A percentile compares a stretch with the other conserved stretches of the same genome.
These are phyloP conservation scores for Drosophila simulans DNA, from an alignment of 1,140 invertebrate species.

Conservation along the genomic window DNA sequence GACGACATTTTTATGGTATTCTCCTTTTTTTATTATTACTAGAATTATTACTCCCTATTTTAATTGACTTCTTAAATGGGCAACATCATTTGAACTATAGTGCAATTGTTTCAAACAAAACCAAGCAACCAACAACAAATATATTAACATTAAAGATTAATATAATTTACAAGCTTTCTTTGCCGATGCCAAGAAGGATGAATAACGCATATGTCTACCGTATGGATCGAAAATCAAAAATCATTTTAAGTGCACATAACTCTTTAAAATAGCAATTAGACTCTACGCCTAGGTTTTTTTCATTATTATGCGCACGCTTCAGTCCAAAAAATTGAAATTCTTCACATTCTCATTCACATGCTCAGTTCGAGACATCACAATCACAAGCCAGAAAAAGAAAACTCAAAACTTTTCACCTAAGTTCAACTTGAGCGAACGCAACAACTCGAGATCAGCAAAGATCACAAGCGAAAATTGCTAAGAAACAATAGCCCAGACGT, in stretches of 20 bases:
- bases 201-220: slow-evolving; percentile 37
- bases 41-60: slow-evolving; percentile 55
- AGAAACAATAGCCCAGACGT: slow-evolving; percentile 75
- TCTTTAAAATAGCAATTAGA: slow-evolving; percentile 59
- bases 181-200: slow-evolving; percentile 75
- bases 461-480: slow-evolving; percentile 65
- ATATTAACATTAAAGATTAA: slow-evolving; percentile 71
- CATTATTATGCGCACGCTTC: slow-evolving; percentile 53
- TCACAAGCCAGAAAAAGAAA: slow-evolving; percentile 31
- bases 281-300: slow-evolving; percentile 60
- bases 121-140: slow-evolving; percentile 58
- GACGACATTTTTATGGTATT: slow-evolving; percentile 67
- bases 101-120: slow-evolving; percentile 83
- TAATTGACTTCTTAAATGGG: slow-evolving; percentile 65
- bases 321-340: slow-evolving; percentile 43
- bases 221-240: slow-evolving; percentile 75
- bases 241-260: slow-evolving; percentile 79
- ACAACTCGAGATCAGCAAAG: slow-evolving; percentile 58
- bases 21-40: slow-evolving; percentile 49
- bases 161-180: slow-evolving; percentile 77
- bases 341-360: slow-evolving; percentile 26
- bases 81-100: slow-evolving; percentile 82
- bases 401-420: slow-evolving; percentile 49
- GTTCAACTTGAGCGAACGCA: slow-evolving; percentile 69
- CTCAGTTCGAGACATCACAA: slow-evolving; percentile 37